These are phyloP conservation scores for Sebastes oblongus DNA, from an alignment of 2,797 vertebrate species.

Conservation along the genomic window DNA sequence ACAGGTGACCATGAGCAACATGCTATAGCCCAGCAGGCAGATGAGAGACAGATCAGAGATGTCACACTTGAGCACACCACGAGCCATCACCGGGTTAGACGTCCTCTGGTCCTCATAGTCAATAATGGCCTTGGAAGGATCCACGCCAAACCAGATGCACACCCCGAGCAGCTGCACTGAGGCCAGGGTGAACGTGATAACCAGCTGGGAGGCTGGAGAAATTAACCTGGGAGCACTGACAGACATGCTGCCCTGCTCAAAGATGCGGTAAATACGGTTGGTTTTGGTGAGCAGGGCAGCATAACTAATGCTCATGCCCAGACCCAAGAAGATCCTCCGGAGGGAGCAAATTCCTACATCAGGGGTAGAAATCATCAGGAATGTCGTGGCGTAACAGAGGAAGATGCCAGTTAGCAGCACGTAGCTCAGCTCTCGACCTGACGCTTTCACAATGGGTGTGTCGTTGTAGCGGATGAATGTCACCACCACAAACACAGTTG, in stretches of 20 bases:
- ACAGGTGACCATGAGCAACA: constrained; percentile 99
- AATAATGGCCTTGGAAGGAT: constrained; percentile 95
- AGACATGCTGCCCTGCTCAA: constrained; percentile 95
- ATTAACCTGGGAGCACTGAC: constrained; percentile 94
- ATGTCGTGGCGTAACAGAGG: constrained; percentile 96
- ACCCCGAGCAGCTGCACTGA: constrained; percentile 97
- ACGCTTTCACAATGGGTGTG: constrained; percentile 97
- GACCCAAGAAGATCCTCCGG: constrained; percentile 93
- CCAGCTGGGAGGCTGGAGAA: constrained; percentile 95
- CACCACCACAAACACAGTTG: constrained; percentile 93
- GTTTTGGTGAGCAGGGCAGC: constrained; percentile 98
- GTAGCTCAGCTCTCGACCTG: constrained; percentile 96
- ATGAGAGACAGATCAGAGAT: constrained; percentile 99
- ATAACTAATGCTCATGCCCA: constrained; percentile 99
- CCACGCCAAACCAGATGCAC: constrained; percentile 95
- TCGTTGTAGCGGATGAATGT: constrained; percentile 98
- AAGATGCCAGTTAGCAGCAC: constrained; percentile 97
- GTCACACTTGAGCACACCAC: constrained; percentile 97
- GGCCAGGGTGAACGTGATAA: constrained; percentile 96
- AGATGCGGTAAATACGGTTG: constrained; percentile 99
- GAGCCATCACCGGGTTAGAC: constrained; percentile 89
- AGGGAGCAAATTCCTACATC: constrained; percentile 92
- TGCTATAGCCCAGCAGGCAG: constrained; percentile 98
- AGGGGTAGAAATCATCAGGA: constrained; percentile 96
- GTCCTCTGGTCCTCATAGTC: constrained; percentile 98